A percentile compares a stretch with the other conserved stretches of the same genome.
phyloP scores from a whole-genome alignment of 2,113 vertebrate species.

The Agapornis roseicollis region DNA sequence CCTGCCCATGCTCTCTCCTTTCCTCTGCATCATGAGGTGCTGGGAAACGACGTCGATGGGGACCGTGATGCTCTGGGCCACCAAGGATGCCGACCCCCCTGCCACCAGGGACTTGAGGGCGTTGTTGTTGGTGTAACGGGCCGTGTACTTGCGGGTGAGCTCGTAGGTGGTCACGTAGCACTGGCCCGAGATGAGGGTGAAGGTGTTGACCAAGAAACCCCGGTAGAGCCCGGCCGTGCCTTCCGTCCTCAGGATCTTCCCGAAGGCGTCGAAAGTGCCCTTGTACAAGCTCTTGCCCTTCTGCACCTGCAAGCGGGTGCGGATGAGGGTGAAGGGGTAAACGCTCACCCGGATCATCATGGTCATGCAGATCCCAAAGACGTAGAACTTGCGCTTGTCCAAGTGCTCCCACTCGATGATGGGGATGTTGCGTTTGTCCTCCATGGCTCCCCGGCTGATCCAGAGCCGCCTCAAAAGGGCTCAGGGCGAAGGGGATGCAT shows the following conservation, averaged over 20 bases:
- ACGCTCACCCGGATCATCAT: conserved; percentile 92
- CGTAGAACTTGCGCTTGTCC: conserved; percentile 97
- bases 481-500: background rate
- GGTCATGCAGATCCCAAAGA: conserved; percentile 92
- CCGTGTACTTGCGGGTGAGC: conserved; percentile 88
- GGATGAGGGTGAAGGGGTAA: conserved; percentile 93
- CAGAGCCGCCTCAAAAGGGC: background rate
- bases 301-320: conserved; percentile 92
- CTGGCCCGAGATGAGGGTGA: conserved; percentile 92
- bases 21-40: conserved; percentile 96
- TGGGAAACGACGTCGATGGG: conserved; percentile 95
- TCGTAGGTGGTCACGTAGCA: conserved; percentile 96
- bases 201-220: conserved; percentile 93
- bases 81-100: conserved; percentile 89
- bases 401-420: conserved; percentile 99
- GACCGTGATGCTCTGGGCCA: conserved; percentile 96
- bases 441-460: conserved; percentile 55
- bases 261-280: conserved; percentile 90
- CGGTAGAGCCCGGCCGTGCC: conserved; percentile 88
- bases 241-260: conserved; percentile 88
- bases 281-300: conserved; percentile 90
- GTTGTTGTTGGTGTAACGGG: conserved; percentile 86
- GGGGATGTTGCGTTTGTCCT: conserved; percentile 87
- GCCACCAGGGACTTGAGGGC: conserved; percentile 92
- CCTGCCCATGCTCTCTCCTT: conserved; percentile 84